Evolutionary conservation across 1,140 invertebrate species (phyloP).

Genomic region (Teleopsis dalmanni): DNA sequence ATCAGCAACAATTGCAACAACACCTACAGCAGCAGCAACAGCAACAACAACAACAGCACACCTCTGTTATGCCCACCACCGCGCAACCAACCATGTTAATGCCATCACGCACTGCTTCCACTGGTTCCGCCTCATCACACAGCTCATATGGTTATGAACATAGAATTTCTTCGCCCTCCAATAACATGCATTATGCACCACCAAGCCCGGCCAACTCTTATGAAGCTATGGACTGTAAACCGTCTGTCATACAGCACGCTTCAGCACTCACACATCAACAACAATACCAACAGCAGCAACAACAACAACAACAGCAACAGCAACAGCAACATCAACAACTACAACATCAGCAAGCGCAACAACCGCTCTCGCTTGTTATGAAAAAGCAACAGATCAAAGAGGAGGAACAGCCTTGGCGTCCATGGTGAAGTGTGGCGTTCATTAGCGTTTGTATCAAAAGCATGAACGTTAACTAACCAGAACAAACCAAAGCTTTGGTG

Average conservation of each 20-base stretch:
- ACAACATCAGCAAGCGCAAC: slow-evolving; percentile 42
- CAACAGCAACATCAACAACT: too few relatives aligned
- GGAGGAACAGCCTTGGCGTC: slow-evolving; percentile 58
- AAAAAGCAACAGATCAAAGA: slow-evolving; percentile 49
- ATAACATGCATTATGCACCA: slow-evolving; percentile 40
- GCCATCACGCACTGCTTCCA: slow-evolving; percentile 60
- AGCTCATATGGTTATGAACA: slow-evolving; percentile 46
- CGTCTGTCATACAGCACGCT: slow-evolving; percentile 43
- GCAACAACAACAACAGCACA: slow-evolving; percentile 46
- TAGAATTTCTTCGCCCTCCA: slow-evolving; percentile 34
- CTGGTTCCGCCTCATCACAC: slow-evolving; percentile 56
- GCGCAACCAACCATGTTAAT: slow-evolving; percentile 62
- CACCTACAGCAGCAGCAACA: slow-evolving; percentile 61
- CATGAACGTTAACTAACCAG: background rate
- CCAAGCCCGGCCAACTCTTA: slow-evolving; percentile 42
- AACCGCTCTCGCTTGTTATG: slow-evolving; percentile 64
- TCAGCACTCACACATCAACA: slow-evolving; percentile 41
- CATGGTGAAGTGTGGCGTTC: slow-evolving; percentile 54
- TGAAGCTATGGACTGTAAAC: slow-evolving; percentile 42
- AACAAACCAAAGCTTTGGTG: too few relatives aligned
- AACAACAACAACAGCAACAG: slow-evolving; percentile 6
- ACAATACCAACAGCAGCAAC: slow-evolving; percentile 4
- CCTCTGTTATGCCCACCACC: slow-evolving; percentile 24
- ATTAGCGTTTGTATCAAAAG: background rate
- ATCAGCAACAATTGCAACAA: slow-evolving; percentile 48